Conservation (phyloP, 64 coral and sea anemone genomes). For the Exaiptasia diaphana region DNA sequence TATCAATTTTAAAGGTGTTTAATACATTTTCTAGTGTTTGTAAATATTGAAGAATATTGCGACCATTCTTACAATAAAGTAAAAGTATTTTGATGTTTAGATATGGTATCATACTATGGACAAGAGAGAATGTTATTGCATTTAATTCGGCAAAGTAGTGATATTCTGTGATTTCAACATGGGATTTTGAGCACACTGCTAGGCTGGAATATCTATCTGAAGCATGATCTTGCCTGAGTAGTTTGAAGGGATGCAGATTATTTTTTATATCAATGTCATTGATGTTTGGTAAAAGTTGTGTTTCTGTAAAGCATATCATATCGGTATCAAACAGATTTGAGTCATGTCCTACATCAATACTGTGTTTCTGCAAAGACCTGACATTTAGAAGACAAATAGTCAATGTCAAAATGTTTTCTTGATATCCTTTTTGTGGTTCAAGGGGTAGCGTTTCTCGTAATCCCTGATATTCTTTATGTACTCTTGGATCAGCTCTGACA, state of each 20-base stretch:
- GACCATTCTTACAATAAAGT: constrained; percentile 48
- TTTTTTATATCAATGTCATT: no score
- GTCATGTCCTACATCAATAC: no score
- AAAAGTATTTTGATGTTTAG: constrained; percentile 17
- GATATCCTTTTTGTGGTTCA: constrained; percentile 12
- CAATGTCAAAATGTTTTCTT: neutral
- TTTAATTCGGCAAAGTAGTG: constrained; percentile 35
- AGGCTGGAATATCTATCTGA: no score
- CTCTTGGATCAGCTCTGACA: constrained; percentile 12
- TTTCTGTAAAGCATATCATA: constrained; percentile 33
- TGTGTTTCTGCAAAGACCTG: no score
- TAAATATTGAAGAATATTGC: constrained; percentile 37
- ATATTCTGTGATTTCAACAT: constrained; percentile 15
- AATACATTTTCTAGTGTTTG: neutral
- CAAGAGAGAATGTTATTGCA: constrained; percentile 28
- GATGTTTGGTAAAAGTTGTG: constrained; percentile 20
- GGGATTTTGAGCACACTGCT: constrained; percentile 35
- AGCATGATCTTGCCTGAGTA: constrained; percentile 38
- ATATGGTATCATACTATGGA: neutral
- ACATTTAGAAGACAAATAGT: constrained; percentile 38
- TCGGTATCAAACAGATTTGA: neutral
- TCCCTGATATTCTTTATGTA: constrained; percentile 37
- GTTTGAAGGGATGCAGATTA: neutral
- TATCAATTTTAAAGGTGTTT: neutral
- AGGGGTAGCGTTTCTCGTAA: neutral